A percentile compares a stretch with the other conserved stretches of the same genome.
Evolutionary conservation across 2,888 invertebrate species (phyloP).

Genomic region (Cataglyphis rosenhaueri): DNA sequence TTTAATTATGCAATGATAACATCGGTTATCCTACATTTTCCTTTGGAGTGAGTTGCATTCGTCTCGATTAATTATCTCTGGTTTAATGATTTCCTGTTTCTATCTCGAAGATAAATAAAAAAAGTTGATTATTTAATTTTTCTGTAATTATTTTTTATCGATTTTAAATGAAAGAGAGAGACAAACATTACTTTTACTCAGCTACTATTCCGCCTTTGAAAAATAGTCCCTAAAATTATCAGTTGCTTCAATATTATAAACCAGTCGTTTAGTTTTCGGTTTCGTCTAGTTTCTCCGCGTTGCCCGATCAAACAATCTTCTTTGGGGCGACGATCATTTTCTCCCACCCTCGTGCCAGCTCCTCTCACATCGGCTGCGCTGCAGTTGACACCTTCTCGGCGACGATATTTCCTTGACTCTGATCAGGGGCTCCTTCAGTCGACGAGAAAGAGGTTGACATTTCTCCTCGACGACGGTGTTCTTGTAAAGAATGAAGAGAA

Average conservation of each 20-base stretch:
- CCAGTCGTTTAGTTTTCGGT: neutral
- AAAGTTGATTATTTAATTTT: neutral
- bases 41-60: neutral
- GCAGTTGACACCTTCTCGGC: constrained; percentile 77
- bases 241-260: neutral
- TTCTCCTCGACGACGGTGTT: neutral
- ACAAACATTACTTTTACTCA: neutral
- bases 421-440: constrained; percentile 28
- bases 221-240: neutral
- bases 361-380: constrained; percentile 57
- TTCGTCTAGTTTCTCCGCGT: neutral
- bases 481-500: constrained; percentile 7
- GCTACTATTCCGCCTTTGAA: neutral
- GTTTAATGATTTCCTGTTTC: neutral
- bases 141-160: neutral
- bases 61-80: neutral
- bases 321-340: constrained; percentile 52
- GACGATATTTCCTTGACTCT: constrained; percentile 74
- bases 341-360: constrained; percentile 17
- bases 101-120: neutral
- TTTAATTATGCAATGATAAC: constrained; percentile 26
- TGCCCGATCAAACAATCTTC: constrained; percentile 42
- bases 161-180: neutral
- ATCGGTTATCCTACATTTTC: neutral
- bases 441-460: constrained; percentile 20